phyloP scores from a whole-genome alignment of 2,888 invertebrate species.

The Tetropium fuscum region DNA sequence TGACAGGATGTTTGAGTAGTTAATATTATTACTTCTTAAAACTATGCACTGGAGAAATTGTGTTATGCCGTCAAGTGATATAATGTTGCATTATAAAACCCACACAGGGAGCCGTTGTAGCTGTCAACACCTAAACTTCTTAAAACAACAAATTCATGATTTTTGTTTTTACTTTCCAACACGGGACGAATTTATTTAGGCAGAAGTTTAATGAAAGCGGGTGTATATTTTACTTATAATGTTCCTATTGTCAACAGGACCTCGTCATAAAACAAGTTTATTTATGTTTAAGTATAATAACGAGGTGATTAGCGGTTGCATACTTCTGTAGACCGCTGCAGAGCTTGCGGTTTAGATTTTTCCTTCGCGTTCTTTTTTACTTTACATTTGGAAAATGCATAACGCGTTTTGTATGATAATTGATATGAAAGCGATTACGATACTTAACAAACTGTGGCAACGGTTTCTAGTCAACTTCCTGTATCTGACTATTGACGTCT shows the following conservation, averaged over 20 bases:
- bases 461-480: too few relatives aligned
- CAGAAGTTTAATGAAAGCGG: slow-evolving; percentile 25
- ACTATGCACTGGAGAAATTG: slow-evolving; percentile 35
- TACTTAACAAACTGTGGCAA: too few relatives aligned
- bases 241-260: slow-evolving; percentile 28
- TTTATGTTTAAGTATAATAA: slow-evolving; percentile 24
- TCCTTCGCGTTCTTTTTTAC: too few relatives aligned
- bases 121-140: slow-evolving; percentile 34
- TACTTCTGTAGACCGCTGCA: background rate
- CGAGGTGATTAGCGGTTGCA: slow-evolving; percentile 16
- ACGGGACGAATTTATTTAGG: slow-evolving; percentile 31
- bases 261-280: slow-evolving; percentile 22
- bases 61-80: slow-evolving; percentile 32
- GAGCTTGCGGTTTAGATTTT: too few relatives aligned
- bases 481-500: too few relatives aligned
- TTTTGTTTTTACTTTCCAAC: slow-evolving; percentile 30
- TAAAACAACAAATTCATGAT: slow-evolving; percentile 35
- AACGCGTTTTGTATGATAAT: too few relatives aligned
- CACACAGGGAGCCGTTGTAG: slow-evolving; percentile 17
- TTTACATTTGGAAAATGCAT: too few relatives aligned
- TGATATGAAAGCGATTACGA: too few relatives aligned
- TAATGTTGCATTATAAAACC: slow-evolving; percentile 24
- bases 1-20: slow-evolving; percentile 45
- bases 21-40: slow-evolving; percentile 36
- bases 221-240: slow-evolving; percentile 34